Conservation (phyloP, 2,113 vertebrate genomes). For the Electrona antarctica region DNA sequence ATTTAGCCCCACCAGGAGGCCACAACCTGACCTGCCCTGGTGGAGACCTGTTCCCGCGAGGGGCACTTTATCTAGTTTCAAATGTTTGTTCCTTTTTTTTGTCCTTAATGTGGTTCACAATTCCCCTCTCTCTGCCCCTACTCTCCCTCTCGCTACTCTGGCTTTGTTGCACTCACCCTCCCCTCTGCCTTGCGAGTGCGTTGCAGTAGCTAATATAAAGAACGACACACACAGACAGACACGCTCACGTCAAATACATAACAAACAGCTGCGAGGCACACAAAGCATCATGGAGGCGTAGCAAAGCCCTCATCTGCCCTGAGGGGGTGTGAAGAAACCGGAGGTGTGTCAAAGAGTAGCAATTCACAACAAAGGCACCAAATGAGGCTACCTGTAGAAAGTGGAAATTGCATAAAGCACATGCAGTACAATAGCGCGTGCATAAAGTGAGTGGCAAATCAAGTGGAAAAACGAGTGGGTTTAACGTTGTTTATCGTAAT, state of each 20-base stretch:
- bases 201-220: not conserved
- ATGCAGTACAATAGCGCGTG: too few species aligned
- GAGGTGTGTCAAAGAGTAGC: not conserved
- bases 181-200: not conserved
- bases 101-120: too few species aligned
- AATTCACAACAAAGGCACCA: not conserved
- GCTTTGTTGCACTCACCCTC: not conserved
- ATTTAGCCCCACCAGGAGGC: too few species aligned
- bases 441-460: too few species aligned
- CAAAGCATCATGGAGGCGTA: not conserved
- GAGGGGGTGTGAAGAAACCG: not conserved
- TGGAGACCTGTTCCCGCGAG: too few species aligned
- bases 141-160: not conserved
- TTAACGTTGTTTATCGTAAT: too few species aligned
- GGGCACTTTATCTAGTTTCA: too few species aligned
- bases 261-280: constrained; percentile 11
- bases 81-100: too few species aligned
- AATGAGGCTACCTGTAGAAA: too few species aligned
- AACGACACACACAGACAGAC: constrained; percentile 3
- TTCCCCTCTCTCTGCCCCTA: not conserved
- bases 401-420: too few species aligned
- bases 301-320: constrained; percentile 21
- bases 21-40: too few species aligned
- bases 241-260: constrained; percentile 10
- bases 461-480: too few species aligned